Evolutionary conservation across 2,888 invertebrate species (phyloP), one percentile per base, ranked within the genome.

Genomic region (Crossocerus cetratus): DNA sequence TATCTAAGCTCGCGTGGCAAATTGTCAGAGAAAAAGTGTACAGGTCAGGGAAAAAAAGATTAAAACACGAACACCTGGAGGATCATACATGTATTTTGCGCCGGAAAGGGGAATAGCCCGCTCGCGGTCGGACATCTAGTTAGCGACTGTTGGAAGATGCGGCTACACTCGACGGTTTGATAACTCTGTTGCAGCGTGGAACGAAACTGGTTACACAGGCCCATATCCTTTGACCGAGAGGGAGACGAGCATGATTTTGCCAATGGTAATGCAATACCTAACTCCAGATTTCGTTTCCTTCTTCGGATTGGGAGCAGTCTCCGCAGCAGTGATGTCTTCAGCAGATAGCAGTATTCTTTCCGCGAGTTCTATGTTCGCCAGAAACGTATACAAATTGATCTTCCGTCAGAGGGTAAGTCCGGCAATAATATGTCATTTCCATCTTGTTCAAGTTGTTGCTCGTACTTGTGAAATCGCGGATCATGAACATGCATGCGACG

Each of bases 271-370:
- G 86, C 99, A 99, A 91, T 97, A 98, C 90, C 92, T 99, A 65
- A 99, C 99, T 8, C 99, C 99, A 0, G 95, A 96, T 89, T 96
- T 96, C 90, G 97, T 99, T 23, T 97, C 99, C 2, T 99, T 99
- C 92, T 96, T 99, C 89, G 99, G 99, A 5, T 93, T 99, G 78
- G 99, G 99, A 0, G 99, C 99, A 5, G 98, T 99, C 5, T 99
- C 99, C 0, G 99, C 99, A 0, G 99, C 99, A 20, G 99, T 99
- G 78, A 99, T 99, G 99, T 99, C 99, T 45, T 99, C 99, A 0
- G 99, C 99, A 0, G 99, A 99, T 91, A 99, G 99, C 65, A 99
- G 99, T 83, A 98, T 99, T 62, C 93, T 99, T 20, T 98, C 99
- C 21, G 99, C 99, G 2, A 97, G 98, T 83, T 98, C 99, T 32